phyloP scores from a whole-genome alignment of 2,888 invertebrate species.

The Drosophila vallismaia region DNA sequence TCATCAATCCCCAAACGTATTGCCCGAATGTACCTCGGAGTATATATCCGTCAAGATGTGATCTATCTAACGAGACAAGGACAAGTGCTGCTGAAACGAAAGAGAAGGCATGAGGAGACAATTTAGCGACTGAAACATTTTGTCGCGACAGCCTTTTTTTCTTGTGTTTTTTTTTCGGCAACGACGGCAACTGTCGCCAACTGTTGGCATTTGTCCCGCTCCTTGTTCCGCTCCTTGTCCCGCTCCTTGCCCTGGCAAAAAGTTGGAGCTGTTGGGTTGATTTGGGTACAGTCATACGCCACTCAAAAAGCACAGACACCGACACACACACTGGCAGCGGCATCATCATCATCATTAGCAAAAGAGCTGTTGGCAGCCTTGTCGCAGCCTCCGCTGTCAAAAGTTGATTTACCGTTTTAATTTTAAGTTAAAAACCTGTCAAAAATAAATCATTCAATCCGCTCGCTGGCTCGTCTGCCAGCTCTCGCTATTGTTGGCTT shows the following conservation, averaged over 20 bases:
- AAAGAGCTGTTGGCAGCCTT: constrained; percentile 73
- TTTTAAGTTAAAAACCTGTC: constrained; percentile 83
- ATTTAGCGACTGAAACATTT: constrained; percentile 68
- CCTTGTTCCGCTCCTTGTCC: background rate
- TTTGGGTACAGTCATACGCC: constrained; percentile 70
- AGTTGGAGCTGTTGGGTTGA: constrained; percentile 59
- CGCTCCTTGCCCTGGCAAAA: constrained; percentile 22
- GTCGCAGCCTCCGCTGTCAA: constrained; percentile 77
- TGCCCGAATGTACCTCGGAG: background rate
- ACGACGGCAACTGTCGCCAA: constrained; percentile 73
- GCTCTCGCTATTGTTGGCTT: constrained; percentile 7
- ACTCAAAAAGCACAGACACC: constrained; percentile 34
- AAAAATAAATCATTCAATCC: constrained; percentile 83
- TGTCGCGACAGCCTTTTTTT: constrained; percentile 64
- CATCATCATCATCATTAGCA: constrained; percentile 74
- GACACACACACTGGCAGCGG: constrained; percentile 60
- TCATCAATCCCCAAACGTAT: no score
- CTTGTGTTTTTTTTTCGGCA: constrained; percentile 50
- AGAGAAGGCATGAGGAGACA: constrained; percentile 22
- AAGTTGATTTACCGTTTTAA: constrained; percentile 83
- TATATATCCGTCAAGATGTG: constrained; percentile 33
- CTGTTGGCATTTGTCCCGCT: constrained; percentile 58
- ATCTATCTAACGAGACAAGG: constrained; percentile 23
- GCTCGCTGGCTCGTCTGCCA: constrained; percentile 34
- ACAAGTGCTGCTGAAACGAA: constrained; percentile 48